Conservation (phyloP, 2,113 vertebrate species). For the Cheilinus undulatus region DNA sequence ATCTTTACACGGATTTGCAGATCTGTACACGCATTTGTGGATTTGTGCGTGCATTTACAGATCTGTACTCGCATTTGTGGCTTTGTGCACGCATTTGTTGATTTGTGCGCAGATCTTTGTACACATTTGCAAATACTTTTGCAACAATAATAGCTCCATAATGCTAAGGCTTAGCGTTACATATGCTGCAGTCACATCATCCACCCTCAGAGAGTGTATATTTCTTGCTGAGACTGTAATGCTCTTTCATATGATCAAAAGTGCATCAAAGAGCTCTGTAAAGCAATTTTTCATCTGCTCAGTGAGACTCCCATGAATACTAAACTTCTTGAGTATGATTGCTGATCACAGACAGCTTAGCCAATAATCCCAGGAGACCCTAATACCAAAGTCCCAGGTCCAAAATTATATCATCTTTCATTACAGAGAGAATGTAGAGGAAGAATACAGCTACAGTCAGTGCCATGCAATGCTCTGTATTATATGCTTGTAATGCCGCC, state of each 20-base stretch:
- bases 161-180: neutral
- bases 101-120: too few relatives aligned
- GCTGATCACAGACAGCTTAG: slow-evolving; percentile 13
- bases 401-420: neutral
- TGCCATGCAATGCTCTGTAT: neutral
- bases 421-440: neutral
- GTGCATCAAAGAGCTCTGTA: neutral
- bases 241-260: slow-evolving; percentile 14
- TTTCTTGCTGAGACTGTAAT: neutral
- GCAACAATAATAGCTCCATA: too few relatives aligned
- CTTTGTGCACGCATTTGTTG: too few relatives aligned
- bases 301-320: neutral
- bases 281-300: neutral
- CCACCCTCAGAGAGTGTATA: neutral
- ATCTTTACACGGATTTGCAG: too few relatives aligned
- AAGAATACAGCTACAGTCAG: neutral
- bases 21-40: too few relatives aligned
- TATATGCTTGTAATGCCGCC: neutral
- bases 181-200: neutral
- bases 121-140: too few relatives aligned
- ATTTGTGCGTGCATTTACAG: too few relatives aligned
- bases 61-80: too few relatives aligned
- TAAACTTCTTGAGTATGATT: neutral
- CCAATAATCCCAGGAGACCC: neutral
- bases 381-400: neutral